Percentiles rank a stretch among this genome's conserved stretches.
Conservation (phyloP, 2,113 vertebrate species). For the Bettongia penicillata region DNA sequence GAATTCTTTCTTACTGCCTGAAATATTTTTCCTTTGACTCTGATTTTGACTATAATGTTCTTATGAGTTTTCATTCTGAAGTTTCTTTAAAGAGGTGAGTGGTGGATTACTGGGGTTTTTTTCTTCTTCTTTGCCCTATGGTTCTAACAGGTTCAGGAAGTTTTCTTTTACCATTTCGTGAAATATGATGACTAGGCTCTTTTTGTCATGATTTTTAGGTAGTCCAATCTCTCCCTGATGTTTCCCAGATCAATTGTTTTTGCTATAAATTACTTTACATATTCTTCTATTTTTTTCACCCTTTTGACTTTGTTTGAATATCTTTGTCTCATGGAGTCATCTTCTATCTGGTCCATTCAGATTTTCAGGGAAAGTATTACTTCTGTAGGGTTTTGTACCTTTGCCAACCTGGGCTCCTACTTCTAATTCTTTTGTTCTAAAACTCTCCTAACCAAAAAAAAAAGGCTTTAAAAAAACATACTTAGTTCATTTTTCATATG, state of each 20-base stretch:
- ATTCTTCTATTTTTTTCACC: not conserved
- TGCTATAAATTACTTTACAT: not conserved
- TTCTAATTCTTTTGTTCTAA: not conserved
- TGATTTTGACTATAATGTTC: too few species aligned
- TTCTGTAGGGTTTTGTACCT: not conserved
- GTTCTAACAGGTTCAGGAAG: not conserved
- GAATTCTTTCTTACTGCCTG: too few species aligned
- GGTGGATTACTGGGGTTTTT: too few species aligned
- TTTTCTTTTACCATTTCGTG: not conserved
- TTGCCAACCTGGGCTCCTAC: not conserved
- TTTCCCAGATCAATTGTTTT: not conserved
- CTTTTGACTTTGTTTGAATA: not conserved
- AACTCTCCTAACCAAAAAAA: not conserved
- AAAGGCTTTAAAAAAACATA: not conserved
- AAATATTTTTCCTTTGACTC: too few species aligned
- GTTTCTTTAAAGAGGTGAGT: too few species aligned
- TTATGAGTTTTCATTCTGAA: too few species aligned
- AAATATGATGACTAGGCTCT: not conserved
- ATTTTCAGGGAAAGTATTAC: not conserved
- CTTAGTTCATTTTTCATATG: not conserved
- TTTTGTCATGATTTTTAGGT: not conserved
- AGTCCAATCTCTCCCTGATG: not conserved
- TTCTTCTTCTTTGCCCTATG: not conserved
- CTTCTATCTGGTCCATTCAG: too few species aligned
- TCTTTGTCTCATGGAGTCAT: too few species aligned